A percentile compares a stretch with the other conserved stretches of the same genome.
Evolutionary conservation across 2,888 invertebrate species (phyloP).

Genomic region (Autographa pulchrina): DNA sequence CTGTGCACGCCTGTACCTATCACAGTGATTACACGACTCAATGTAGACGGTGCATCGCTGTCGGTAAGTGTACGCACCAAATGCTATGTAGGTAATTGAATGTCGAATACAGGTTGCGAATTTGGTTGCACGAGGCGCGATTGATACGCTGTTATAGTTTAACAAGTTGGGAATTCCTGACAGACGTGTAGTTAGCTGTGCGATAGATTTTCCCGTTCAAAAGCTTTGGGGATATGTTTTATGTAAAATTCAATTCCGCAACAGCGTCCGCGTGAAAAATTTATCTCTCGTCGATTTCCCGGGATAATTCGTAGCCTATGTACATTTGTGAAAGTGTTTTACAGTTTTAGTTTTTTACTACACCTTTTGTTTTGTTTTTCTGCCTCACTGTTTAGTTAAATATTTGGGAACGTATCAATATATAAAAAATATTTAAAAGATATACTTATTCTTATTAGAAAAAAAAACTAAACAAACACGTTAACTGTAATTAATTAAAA

Average conservation of each 20-base stretch:
- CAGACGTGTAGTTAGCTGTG: conserved; percentile 6
- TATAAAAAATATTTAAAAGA: no score
- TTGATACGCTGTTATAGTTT: conserved; percentile 3
- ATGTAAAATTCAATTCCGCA: conserved; percentile 5
- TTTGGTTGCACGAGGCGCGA: conserved; percentile 22
- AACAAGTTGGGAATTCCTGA: neutral
- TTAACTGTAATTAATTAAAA: no score
- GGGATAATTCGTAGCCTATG: conserved; percentile 1
- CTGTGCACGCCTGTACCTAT: neutral
- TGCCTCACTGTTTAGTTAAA: no score
- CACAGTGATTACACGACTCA: conserved; percentile 25
- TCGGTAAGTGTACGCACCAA: conserved; percentile 42
- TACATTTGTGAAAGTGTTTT: neutral
- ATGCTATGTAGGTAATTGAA: conserved; percentile 65
- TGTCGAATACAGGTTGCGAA: conserved; percentile 61
- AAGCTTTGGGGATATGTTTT: neutral
- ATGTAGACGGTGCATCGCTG: conserved; percentile 42
- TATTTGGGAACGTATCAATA: no score
- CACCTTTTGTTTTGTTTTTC: neutral
- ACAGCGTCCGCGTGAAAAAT: neutral
- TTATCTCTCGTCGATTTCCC: conserved; percentile 4
- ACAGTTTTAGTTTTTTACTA: neutral
- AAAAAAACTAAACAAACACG: no score
- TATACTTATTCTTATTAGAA: no score
- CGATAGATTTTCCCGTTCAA: neutral